phyloP scores from a whole-genome alignment of 2,888 invertebrate species.

The Capitulum mitella region DNA sequence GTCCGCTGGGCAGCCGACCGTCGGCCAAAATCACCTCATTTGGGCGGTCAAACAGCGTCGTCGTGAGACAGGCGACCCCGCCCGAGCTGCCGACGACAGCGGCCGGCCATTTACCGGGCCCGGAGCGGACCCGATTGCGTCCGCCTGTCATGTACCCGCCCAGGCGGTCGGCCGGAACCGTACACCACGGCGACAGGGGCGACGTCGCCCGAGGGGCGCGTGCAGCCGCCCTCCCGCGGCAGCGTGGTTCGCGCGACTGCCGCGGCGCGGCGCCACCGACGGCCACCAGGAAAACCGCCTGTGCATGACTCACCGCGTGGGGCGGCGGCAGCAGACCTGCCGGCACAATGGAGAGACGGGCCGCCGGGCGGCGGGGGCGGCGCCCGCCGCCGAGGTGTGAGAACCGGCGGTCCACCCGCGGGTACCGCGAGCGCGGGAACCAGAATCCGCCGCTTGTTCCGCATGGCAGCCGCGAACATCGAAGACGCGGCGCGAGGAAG shows the following conservation, averaged over 20 bases:
- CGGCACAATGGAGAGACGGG: not conserved
- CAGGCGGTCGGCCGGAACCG: no score
- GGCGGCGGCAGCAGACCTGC: not conserved
- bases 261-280: not conserved
- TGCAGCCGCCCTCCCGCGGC: not conserved
- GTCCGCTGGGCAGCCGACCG: not conserved
- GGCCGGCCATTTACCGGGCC: no score
- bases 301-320: not conserved
- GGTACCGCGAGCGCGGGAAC: no score
- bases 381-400: not conserved
- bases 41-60: not conserved
- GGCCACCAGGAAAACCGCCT: not conserved
- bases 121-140: no score
- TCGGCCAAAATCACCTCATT: not conserved
- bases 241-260: not conserved
- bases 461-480: not conserved
- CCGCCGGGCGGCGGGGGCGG: not conserved
- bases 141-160: not conserved
- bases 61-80: not conserved
- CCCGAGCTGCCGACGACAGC: no score
- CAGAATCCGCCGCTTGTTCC: not conserved
- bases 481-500: not conserved
- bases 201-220: not conserved
- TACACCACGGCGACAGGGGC: no score
- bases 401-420: not conserved